Evolutionary conservation across 37 sponge, comb jelly and placozoan genomes (phyloP), one percentile per base, ranked within the genome.

Genomic region (Amphimedon queenslandica): DNA sequence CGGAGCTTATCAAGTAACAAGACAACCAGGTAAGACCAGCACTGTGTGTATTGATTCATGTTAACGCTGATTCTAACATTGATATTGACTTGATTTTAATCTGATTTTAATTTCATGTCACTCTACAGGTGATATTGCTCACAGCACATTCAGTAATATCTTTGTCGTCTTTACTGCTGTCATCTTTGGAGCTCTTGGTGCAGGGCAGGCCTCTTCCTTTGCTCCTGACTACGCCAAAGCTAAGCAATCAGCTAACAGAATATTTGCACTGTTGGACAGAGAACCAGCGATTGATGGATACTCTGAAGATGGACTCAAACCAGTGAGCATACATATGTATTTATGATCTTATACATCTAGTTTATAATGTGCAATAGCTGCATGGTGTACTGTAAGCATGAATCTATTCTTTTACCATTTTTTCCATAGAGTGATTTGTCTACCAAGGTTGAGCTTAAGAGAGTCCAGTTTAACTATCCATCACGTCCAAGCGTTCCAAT

Each of bases 191-290:
- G 87, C 75, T 1, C 1, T 85, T 4, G 47, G 82, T 1, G 58
- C 73, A 35, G 86, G 90, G 0, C 82, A 88, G 41, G 86, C 86
- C 0, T 24, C 55, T 34, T 69, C 90, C 1, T 81, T 85, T 60
- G 90, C 87, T 20, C 93, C 93, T 0, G 67, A 89, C 63, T 85
- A 84, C 34, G 34, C 78, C 51, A 89, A 81, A 39, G 93, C 90
- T 40, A 81, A 72, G 56, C 60, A 78, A 3, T 79, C 93, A 11
- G 90, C 91, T 20, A 80, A 78, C 36, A 67, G 86, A 33, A 76
- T 93, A 34, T 88, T 93, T 56, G 68, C 70, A 13, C 40, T 93
- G 29, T 57, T 93, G 2, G 83, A 93, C 43, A 64, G 83, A 31
- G 66, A 57, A 38, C 88, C 92, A 42, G 67, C 34, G 21, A 93